Evolutionary conservation across 35 echinoderm and acorn worm genomes (phyloP), one percentile per base, ranked within the genome.

Genomic region (Strongylocentrotus purpuratus): DNA sequence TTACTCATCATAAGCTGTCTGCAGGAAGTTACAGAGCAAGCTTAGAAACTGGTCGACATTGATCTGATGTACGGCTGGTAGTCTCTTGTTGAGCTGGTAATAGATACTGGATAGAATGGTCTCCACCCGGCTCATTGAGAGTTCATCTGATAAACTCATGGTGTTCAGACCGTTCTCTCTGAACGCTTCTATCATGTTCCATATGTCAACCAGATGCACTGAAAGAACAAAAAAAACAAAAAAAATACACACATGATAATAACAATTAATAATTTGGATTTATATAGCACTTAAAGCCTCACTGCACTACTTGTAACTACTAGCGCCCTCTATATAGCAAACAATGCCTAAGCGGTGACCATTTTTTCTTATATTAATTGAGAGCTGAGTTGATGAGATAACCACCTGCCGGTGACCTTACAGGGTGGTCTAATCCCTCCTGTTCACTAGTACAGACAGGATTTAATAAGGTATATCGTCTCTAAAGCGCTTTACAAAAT

Each of bases 111-210:
- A 97, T 9, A 99, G 88, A 13, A 99, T 95, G 17, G 94, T 92
- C 28, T 99, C 98, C 7, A 99, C 96, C 41, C 95, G 95, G 18
- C 88, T 94, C 8, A 97, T 90, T 45, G 92, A 96, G 31, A 99
- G 87, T 48, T 99, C 98, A 33, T 97, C 96, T 0, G 95, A 95
- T 14, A 96, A 86, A 86, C 96, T 97, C 94, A 99, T 86, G 18
- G 97, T 99, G 94, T 99, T 99, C 18, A 99, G 87, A 25, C 98
- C 98, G 93, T 99, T 99, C 96, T 99, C 98, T 10, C 98, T 33
- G 93, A 97, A 99, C 0, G 98, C 96, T 93, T 99, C 98, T 20
- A 99, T 99, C 96, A 99, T 98, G 97, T 99, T 99, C 98, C 98
- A 99, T 47, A 99, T 97, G 87, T 99, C 98, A n/a, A 99, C 98